Evolutionary conservation across 2,113 vertebrate genomes (phyloP).

Genomic region (Natator depressus): DNA sequence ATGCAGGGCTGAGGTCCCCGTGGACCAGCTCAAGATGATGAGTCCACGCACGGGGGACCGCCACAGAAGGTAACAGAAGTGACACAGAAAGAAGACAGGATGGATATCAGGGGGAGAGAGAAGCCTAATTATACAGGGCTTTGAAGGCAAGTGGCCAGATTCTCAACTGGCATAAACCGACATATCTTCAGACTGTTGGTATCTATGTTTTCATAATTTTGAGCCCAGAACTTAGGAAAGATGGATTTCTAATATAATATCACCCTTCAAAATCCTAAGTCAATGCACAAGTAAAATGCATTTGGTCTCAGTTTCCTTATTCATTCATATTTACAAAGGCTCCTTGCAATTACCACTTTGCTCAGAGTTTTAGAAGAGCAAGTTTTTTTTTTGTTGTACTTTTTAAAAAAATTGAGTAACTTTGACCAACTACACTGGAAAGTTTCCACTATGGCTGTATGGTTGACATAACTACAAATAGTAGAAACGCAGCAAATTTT

Average conservation of each 20-base stretch:
- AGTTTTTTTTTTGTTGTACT: neutral
- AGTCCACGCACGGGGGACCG: neutral
- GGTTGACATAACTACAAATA: neutral
- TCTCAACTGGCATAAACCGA: no score
- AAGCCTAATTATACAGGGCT: neutral
- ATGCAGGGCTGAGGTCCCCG: no score
- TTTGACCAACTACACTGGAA: neutral
- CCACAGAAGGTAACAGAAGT: neutral
- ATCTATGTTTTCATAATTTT: neutral
- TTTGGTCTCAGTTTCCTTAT: neutral
- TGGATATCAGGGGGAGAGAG: neutral
- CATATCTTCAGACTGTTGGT: no score
- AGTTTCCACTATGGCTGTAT: neutral
- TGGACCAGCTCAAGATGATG: neutral
- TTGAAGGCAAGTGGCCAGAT: neutral
- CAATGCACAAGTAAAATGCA: no score
- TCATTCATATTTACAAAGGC: neutral
- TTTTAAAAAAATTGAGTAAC: neutral
- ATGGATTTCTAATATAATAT: no score
- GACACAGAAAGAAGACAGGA: neutral
- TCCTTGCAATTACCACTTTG: neutral
- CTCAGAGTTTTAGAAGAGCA: neutral
- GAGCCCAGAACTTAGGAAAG: neutral
- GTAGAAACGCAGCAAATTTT: neutral
- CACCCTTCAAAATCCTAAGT: no score